These are phyloP conservation scores for Cichladusa arquata DNA, from an alignment of 2,113 vertebrate genomes.

Conservation along the genomic window DNA sequence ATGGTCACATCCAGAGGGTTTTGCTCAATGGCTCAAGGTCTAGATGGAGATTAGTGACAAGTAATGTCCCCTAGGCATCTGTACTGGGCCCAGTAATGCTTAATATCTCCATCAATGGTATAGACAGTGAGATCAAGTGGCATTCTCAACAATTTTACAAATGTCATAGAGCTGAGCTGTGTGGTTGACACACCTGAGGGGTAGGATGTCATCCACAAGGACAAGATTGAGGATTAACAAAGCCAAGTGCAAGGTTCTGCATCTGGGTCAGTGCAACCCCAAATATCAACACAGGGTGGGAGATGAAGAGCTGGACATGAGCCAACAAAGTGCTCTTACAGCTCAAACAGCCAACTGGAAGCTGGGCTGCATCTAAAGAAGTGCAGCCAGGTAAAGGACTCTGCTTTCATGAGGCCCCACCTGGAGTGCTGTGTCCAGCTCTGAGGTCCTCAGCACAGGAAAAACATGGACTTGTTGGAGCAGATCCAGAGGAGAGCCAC, in stretches of 20 bases:
- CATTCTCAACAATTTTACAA: background rate
- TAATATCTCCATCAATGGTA: background rate
- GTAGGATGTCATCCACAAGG: background rate
- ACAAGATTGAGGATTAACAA: background rate
- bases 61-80: accelerated
- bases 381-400: background rate
- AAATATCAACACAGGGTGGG: background rate
- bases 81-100: background rate
- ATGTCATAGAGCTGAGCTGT: background rate
- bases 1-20: background rate
- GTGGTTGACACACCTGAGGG: background rate
- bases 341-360: background rate
- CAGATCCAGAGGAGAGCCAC: background rate
- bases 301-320: background rate
- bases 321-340: background rate
- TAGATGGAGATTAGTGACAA: background rate
- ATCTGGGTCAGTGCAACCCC: background rate
- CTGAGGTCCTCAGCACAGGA: background rate
- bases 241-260: background rate
- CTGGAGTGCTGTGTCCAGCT: background rate
- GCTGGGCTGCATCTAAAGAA: background rate
- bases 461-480: background rate
- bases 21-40: background rate
- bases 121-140: background rate
- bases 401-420: accelerated